Evolutionary conservation across 2,113 vertebrate genomes (phyloP), one percentile per base, ranked within the genome.

Genomic region (Dissostichus mawsoni): DNA sequence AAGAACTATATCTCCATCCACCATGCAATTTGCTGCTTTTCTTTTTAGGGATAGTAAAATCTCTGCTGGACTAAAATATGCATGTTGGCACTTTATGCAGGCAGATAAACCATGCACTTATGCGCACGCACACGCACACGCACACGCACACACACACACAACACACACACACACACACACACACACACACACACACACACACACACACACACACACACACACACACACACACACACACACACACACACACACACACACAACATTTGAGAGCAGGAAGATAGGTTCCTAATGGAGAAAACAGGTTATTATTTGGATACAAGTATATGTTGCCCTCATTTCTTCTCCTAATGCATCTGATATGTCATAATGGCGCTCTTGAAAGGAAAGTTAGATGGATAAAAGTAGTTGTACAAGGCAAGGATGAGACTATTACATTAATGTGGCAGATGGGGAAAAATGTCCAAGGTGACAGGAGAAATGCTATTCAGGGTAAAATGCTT

Each of bases 391-490:
- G 74, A 78, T 8, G 12, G 25, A 68, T 67, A 29, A 36, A 58
- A 20, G 2, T 45, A 73, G 62, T 53, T 66, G 78, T 69, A 79
- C 76, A 57, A 57, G 73, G 36, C 53, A 70, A 29, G 53, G 62
- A 80, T 76, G 57, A 86, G 66, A 74, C 61, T 29, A 82, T 59
- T 75, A 78, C 80, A 53, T 65, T 66, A 61, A 87, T 84, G 79
- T 69, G 70, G 76, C 73, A 90, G 85, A 88, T 33, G 77, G 67
- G 45, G 45, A 45, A 79, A 90, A 86, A 91, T 84, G 88, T 87
- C 86, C 85, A 87, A 92, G 91, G 92, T 91, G 89, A 92, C 87
- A 83, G 84, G 74, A 89, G 72, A 87, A 90, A 92, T 86, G 83
- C 84, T 78, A 78, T 80, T 83, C 80, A 84, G 67, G 89, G 80